phyloP scores from a whole-genome alignment of 2,888 invertebrate genomes.

The Drosophila siamana region DNA sequence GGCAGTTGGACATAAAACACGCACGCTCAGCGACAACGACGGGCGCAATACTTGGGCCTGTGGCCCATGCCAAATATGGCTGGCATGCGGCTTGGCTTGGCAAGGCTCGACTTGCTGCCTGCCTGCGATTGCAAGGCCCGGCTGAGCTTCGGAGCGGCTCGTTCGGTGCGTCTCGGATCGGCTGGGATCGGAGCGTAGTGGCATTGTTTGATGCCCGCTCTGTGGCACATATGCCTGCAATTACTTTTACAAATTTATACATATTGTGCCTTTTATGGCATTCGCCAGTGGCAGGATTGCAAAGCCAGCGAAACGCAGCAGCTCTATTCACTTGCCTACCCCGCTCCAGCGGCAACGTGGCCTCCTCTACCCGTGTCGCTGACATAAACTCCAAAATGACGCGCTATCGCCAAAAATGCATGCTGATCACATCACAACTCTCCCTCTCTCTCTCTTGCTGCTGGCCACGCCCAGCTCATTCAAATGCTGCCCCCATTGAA shows the following conservation, averaged over 20 bases:
- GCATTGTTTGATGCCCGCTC: slow-evolving; percentile 73
- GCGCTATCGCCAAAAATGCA: slow-evolving; percentile 77
- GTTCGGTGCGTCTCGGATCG: slow-evolving; percentile 7
- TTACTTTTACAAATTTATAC: slow-evolving; percentile 85
- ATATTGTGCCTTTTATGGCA: slow-evolving; percentile 81
- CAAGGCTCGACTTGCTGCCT: too few species aligned
- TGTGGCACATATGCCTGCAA: slow-evolving; percentile 78
- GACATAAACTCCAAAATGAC: slow-evolving; percentile 77
- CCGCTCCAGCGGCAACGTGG: slow-evolving; percentile 9
- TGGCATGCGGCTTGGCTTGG: slow-evolving; percentile 51
- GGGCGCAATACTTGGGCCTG: slow-evolving; percentile 66
- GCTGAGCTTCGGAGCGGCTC: background rate
- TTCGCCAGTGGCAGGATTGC: slow-evolving; percentile 68
- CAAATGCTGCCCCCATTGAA: slow-evolving; percentile 58
- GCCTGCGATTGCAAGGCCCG: background rate
- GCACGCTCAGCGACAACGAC: slow-evolving; percentile 56
- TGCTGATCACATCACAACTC: slow-evolving; percentile 67
- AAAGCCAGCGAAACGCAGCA: slow-evolving; percentile 37
- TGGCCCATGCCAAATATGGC: slow-evolving; percentile 71
- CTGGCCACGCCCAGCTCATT: slow-evolving; percentile 52
- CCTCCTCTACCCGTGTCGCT: slow-evolving; percentile 13
- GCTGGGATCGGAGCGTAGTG: slow-evolving; percentile 38
- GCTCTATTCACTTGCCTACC: slow-evolving; percentile 61
- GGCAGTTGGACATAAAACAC: slow-evolving; percentile 81
- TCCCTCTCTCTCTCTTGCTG: background rate